Base-by-base conservation (phyloP, 1,140 invertebrate genomes). In the Drosophila malerkotliana region DNA sequence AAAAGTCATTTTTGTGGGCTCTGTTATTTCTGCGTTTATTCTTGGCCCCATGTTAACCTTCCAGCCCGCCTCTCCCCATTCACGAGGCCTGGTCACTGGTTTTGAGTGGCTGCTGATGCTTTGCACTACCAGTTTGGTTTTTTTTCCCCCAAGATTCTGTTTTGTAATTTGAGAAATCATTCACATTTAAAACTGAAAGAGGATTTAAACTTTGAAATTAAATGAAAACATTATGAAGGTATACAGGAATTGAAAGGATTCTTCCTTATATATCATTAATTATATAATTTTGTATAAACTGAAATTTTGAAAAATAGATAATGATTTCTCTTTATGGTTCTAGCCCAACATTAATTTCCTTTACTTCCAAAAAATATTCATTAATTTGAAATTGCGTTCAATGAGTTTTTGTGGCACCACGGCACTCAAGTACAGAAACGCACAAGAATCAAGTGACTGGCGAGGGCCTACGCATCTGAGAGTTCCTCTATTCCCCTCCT, bases 1-100 rank as follows among this genome's bases (percentile, higher is more conserved):
- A 49, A 87, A 81, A 85, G 77, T 84, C 77, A 81, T 77, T 87
- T 77, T 74, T 85, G 80, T 77, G 81, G 81, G 66, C 73, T 80
- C 81, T 77, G 73, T 72, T 87, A 55, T 82, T 77, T 52, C 47
- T 69, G 51, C 55, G 72, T 55, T 67, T 76, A 76, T 67, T 75
- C 72, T 75, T 59, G 49, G 62, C 72, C 69, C 53, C 28, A 21
- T 49, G 47, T 54, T 41, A 28, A 47, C 21, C 51, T 47, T 21
- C 41, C 47, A 26, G 44, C 7, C 37, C 9, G 34, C 28, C 26
- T 32, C 59, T 39, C 48, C 30, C 15, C 8, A 24, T 6, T 7
- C 18, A 9, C 5, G 1, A 18, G 2, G 10, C 37, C 26, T 4
- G 39, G n/a, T 37, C 64, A 52, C 15, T 48, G 49, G 12, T 48